Base-by-base conservation (phyloP, 2,113 vertebrate genomes). In the Oncorhynchus tshawytscha region DNA sequence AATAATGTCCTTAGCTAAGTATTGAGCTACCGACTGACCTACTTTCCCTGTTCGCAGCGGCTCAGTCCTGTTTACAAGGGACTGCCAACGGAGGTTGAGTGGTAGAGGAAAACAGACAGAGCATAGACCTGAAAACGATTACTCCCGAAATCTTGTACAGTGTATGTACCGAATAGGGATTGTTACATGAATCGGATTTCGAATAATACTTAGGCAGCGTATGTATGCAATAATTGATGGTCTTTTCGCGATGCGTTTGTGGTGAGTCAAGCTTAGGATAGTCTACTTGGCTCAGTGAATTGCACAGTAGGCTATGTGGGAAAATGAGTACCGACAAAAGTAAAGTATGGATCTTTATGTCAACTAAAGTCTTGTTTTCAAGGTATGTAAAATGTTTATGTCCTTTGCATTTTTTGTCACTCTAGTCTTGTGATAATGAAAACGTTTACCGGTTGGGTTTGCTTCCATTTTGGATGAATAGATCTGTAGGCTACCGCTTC, bases 1-100 rank as follows among this genome's bases (percentile, higher is more conserved):
- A 86, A 85, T 87, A 87, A 90, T 86, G 88, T 84, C 76, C 85
- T 86, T 88, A 81, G 90, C 84, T 74, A 80, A 91, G 90, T 84
- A 85, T 88, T 84, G 88, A 90, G 88, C 92, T 91, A 78, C 88
- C 82, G 90, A 82, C 81, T 94, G 95, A 94, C 94, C 95, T 94
- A 95, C 93, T 95, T 95, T 92, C 90, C 81, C 82, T 72, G 87
- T 88, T 87, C 87, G 84, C 89, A 73, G 85, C 86, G 85, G 76
- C 91, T 86, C 91, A 83, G 81, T 86, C 77, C 90, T 92, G 92
- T 92, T 93, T 92, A 92, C 91, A 85, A 86, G 85, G 85, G 84
- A 16, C 87, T 78, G 86, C 80, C 86, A 78, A 81, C 84, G 80
- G 84, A 89, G 85, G 88, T 84, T 86, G 86, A 91, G 72, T 77